phyloP scores from a whole-genome alignment of 2,113 vertebrate species.

The Cnemophilus loriae region DNA sequence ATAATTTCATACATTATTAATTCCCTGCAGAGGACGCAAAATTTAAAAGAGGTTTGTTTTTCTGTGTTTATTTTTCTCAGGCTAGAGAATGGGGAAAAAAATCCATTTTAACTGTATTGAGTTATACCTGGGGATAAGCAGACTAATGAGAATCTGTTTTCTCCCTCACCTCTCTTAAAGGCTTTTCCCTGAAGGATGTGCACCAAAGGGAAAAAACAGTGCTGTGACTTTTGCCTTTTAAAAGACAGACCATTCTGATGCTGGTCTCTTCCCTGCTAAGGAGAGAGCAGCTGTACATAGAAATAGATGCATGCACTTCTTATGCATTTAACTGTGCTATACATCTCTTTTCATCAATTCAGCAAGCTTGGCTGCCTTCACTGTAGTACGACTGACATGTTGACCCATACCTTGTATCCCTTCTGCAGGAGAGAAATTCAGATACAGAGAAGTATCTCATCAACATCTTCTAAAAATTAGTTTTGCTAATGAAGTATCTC shows the following conservation, averaged over 20 bases:
- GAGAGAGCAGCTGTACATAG: neutral
- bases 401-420: neutral
- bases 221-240: neutral
- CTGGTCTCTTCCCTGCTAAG: neutral
- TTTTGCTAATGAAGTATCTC: neutral
- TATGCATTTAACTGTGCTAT: neutral
- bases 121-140: neutral
- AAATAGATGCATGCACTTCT: neutral
- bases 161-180: neutral
- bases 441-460: neutral
- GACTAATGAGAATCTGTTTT: neutral
- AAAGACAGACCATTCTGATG: neutral
- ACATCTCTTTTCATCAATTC: neutral
- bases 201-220: neutral
- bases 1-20: constrained; percentile 9
- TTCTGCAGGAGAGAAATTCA: neutral
- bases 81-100: neutral
- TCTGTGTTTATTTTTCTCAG: neutral
- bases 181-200: neutral
- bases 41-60: neutral
- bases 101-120: neutral
- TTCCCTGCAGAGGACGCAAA: neutral
- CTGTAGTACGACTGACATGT: rapidly evolving
- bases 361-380: neutral
- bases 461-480: neutral